These are phyloP conservation scores for Choreutis nemorana DNA, from an alignment of 2,888 invertebrate species.

Conservation along the genomic window DNA sequence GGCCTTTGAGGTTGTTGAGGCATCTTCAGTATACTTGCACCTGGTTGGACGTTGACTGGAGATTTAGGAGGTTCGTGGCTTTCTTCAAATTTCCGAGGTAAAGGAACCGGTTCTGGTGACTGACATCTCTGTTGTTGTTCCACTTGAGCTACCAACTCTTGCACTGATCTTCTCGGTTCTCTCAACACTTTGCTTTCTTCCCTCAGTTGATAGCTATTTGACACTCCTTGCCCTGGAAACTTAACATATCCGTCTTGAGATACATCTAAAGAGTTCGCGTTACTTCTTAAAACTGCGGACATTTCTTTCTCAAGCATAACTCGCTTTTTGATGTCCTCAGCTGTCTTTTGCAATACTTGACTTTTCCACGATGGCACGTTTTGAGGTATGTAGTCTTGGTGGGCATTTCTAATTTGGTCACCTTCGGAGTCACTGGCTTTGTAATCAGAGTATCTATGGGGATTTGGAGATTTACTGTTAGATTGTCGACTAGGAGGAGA, in stretches of 20 bases:
- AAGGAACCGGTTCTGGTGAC: constrained; percentile 40
- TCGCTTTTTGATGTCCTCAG: constrained; percentile 50
- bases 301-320: constrained; percentile 47
- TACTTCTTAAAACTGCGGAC: constrained; percentile 35
- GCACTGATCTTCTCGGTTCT: constrained; percentile 64
- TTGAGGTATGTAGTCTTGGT: constrained; percentile 16
- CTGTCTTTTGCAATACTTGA: constrained; percentile 53
- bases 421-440: constrained; percentile 31
- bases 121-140: constrained; percentile 56
- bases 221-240: constrained; percentile 43
- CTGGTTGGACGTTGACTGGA: constrained; percentile 23
- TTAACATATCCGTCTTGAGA: constrained; percentile 60
- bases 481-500: constrained; percentile 43
- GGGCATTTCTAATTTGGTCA: constrained; percentile 17
- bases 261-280: constrained; percentile 44
- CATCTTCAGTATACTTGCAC: constrained; percentile 42
- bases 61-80: constrained; percentile 26
- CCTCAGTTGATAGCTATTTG: constrained; percentile 19
- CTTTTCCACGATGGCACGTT: constrained; percentile 45
- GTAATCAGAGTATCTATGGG: constrained; percentile 23
- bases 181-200: constrained; percentile 28
- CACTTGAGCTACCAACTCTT: constrained; percentile 70
- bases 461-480: constrained; percentile 36
- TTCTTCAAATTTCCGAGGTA: constrained; percentile 37
- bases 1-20: constrained; percentile 55